These are phyloP conservation scores for Lipophrys pholis DNA, from an alignment of 2,113 vertebrate species.

Conservation along the genomic window DNA sequence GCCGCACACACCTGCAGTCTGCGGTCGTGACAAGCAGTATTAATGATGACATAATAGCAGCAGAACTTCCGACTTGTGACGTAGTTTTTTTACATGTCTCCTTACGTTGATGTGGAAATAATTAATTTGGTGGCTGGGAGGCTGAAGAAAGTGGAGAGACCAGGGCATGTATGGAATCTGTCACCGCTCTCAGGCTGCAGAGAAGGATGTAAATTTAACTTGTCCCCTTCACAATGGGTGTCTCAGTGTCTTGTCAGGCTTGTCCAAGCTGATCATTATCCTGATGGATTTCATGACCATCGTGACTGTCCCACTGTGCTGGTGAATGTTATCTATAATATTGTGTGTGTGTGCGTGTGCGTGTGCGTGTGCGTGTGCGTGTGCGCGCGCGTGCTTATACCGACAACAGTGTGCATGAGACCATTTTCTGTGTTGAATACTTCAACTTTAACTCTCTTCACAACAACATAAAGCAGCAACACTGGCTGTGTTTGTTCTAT, in stretches of 20 bases:
- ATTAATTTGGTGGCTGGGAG: slow-evolving; percentile 42
- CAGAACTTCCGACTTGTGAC: slow-evolving; percentile 18
- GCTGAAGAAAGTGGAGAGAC: slow-evolving; percentile 46
- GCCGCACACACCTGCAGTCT: not conserved
- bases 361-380: no score
- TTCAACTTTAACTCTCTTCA: not conserved
- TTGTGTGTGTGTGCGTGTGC: no score
- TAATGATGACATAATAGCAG: slow-evolving; percentile 7
- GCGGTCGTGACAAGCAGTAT: not conserved
- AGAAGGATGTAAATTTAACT: slow-evolving; percentile 68
- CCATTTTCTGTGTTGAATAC: slow-evolving; percentile 1
- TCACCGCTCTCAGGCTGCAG: slow-evolving; percentile 52
- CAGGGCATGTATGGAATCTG: slow-evolving; percentile 72
- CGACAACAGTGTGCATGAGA: not conserved
- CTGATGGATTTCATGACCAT: slow-evolving; percentile 29
- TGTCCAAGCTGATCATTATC: slow-evolving; percentile 58
- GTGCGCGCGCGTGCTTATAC: not conserved
- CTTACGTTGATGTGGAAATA: slow-evolving; percentile 49
- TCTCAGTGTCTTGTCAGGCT: slow-evolving; percentile 39
- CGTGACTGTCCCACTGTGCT: not conserved
- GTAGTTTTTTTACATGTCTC: slow-evolving; percentile 18
- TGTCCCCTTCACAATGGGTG: slow-evolving; percentile 13
- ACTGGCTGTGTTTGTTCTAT: no score
- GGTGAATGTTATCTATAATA: slow-evolving; percentile 5
- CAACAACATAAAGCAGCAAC: no score